Evolutionary conservation across 2,797 vertebrate species (phyloP).

Genomic region (Gallirallus australis): DNA sequence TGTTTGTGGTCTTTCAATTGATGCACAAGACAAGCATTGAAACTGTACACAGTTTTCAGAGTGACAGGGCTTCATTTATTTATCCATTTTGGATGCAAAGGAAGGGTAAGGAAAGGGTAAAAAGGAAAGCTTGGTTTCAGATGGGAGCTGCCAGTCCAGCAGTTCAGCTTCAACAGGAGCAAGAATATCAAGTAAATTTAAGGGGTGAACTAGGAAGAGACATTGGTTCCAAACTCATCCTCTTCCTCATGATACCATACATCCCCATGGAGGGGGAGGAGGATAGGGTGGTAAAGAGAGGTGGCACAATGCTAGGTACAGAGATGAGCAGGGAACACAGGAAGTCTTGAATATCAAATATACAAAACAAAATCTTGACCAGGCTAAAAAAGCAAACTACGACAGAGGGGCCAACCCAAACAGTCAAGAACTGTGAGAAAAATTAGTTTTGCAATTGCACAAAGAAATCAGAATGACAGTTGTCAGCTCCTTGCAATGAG

Average conservation of each 20-base stretch:
- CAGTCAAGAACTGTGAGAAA: background rate
- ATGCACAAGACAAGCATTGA: background rate
- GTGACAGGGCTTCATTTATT: background rate
- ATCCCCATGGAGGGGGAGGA: background rate
- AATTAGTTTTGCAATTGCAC: background rate
- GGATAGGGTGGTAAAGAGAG: background rate
- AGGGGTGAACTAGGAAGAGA: background rate
- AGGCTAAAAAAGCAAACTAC: background rate
- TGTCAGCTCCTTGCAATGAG: background rate
- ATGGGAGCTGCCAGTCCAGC: background rate
- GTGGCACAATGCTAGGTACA: background rate
- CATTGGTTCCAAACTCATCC: background rate
- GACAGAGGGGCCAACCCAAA: background rate
- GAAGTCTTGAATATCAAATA: background rate
- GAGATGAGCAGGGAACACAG: background rate
- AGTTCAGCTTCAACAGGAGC: background rate
- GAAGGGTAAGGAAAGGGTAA: background rate
- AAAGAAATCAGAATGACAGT: background rate
- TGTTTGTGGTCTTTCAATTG: background rate
- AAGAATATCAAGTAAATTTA: background rate
- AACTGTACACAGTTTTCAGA: background rate
- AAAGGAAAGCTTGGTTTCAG: background rate
- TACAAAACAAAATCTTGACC: background rate
- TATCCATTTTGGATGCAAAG: background rate
- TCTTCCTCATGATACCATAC: background rate